Evolutionary conservation across 2,888 invertebrate genomes (phyloP).

Genomic region (Drosophila sordidapex): DNA sequence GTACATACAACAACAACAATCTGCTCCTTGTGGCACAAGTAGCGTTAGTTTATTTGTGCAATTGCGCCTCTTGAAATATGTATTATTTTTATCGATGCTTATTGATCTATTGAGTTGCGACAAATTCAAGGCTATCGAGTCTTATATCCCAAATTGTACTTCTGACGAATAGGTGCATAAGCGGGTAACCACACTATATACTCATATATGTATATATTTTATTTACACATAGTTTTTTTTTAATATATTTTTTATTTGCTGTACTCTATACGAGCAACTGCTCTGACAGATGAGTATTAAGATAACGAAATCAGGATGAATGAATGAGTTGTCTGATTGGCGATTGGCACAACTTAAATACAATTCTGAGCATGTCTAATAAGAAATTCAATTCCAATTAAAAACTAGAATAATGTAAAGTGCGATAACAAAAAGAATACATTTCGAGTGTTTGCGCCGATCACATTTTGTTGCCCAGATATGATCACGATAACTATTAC

Average conservation of each 20-base stretch:
- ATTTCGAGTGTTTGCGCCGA: neutral
- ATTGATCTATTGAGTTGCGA: neutral
- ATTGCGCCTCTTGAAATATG: neutral
- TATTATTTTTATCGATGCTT: neutral
- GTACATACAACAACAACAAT: neutral
- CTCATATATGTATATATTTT: neutral
- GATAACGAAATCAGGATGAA: too few species aligned
- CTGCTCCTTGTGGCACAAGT: slow-evolving; percentile 26
- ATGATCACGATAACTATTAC: slow-evolving; percentile 27
- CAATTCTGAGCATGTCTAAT: neutral
- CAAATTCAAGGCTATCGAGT: neutral
- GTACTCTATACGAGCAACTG: neutral
- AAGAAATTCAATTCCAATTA: neutral
- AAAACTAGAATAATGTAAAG: neutral
- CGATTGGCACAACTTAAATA: too few species aligned
- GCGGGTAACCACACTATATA: neutral
- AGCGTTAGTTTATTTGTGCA: neutral
- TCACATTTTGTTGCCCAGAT: neutral
- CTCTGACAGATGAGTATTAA: too few species aligned
- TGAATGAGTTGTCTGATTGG: neutral
- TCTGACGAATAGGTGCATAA: neutral
- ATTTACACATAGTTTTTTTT: too few species aligned
- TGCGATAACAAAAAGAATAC: neutral
- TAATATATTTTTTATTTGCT: neutral
- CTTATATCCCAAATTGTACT: neutral